Evolutionary conservation across 2,797 vertebrate genomes (phyloP).

Genomic region (Thamnophis elegans): DNA sequence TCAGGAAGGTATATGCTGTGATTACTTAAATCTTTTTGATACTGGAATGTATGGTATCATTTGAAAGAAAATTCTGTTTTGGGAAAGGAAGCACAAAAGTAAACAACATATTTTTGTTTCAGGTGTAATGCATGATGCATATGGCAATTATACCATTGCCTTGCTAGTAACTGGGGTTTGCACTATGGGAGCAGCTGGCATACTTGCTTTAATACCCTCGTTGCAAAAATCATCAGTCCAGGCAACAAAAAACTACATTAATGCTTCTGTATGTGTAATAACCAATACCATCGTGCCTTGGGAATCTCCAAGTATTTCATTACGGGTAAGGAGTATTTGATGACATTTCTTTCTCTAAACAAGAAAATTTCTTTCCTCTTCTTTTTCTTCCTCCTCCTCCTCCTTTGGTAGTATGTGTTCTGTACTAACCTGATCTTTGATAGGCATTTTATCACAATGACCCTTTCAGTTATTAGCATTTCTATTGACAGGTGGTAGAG

Average conservation of each 20-base stretch:
- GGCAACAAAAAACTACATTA: too few relatives aligned
- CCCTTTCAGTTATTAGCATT: too few relatives aligned
- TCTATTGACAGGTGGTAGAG: too few relatives aligned
- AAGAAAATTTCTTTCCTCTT: too few relatives aligned
- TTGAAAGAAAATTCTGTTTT: background rate
- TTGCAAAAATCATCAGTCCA: constrained; percentile 20
- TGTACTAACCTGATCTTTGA: too few relatives aligned
- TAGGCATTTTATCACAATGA: too few relatives aligned
- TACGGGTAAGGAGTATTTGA: too few relatives aligned
- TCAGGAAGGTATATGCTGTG: background rate
- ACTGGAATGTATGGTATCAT: background rate
- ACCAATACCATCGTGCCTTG: too few relatives aligned
- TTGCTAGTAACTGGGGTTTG: constrained; percentile 36
- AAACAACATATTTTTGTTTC: constrained; percentile 7
- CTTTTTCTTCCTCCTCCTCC: too few relatives aligned
- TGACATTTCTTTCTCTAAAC: background rate
- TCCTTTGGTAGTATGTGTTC: background rate
- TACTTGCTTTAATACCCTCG: constrained; percentile 37
- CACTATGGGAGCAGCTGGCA: constrained; percentile 30
- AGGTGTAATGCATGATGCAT: constrained; percentile 28
- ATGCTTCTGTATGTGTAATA: too few relatives aligned
- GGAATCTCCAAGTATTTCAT: too few relatives aligned
- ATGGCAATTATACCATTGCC: constrained; percentile 34
- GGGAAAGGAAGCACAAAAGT: background rate
- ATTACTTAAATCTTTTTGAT: background rate